Percentiles rank a stretch among this genome's conserved stretches.
Evolutionary conservation across 2,888 invertebrate genomes (phyloP).

Genomic region (Orthosia gracilis): DNA sequence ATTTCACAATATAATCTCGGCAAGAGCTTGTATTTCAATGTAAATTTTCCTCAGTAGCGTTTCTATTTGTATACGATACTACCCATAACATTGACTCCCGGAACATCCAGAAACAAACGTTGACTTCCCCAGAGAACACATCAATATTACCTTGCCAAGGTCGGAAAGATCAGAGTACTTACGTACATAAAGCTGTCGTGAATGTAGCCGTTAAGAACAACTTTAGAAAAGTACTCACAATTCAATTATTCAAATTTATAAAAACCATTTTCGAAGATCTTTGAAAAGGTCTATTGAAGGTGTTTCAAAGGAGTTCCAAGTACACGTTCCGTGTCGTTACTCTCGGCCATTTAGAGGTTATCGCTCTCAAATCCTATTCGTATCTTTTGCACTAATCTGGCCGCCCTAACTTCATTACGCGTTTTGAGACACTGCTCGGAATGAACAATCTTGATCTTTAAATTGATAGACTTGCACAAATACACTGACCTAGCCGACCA

Average conservation of each 20-base stretch:
- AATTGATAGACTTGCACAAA: neutral
- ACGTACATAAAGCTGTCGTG: neutral
- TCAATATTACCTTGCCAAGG: neutral
- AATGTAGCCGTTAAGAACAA: slow-evolving; percentile 13
- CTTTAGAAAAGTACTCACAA: slow-evolving; percentile 12
- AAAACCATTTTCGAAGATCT: slow-evolving; percentile 1
- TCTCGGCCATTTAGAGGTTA: slow-evolving; percentile 16
- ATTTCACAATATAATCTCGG: neutral
- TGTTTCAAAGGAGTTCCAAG: slow-evolving; percentile 14
- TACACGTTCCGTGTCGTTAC: slow-evolving; percentile 6
- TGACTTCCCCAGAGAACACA: neutral
- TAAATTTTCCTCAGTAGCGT: slow-evolving; percentile 9
- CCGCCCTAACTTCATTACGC: slow-evolving; percentile 23
- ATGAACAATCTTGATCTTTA: neutral
- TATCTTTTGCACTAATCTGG: neutral
- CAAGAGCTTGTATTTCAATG: neutral
- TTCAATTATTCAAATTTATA: slow-evolving; percentile 24
- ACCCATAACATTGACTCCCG: neutral
- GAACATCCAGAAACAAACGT: slow-evolving; percentile 17
- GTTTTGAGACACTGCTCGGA: neutral
- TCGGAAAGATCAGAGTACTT: neutral
- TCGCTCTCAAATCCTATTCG: neutral
- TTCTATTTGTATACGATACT: neutral
- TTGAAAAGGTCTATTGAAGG: slow-evolving; percentile 9
- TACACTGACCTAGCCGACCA: neutral